These are phyloP conservation scores for Zele albiditarsus DNA, from an alignment of 2,888 invertebrate genomes.

Conservation along the genomic window DNA sequence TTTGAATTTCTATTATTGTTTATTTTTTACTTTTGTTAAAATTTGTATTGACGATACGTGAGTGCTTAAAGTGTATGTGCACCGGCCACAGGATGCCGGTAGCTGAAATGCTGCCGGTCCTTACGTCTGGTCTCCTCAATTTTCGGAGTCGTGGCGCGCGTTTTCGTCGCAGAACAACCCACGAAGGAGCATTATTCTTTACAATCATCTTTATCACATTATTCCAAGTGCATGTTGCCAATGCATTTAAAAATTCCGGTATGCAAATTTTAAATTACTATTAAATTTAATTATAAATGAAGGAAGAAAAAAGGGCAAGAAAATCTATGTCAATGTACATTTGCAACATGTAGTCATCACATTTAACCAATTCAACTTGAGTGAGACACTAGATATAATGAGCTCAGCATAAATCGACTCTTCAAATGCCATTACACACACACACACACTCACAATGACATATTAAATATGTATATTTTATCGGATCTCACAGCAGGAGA, in stretches of 20 bases:
- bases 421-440: not conserved
- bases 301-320: not conserved
- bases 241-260: conserved; percentile 46
- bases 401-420: not conserved
- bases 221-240: conserved; percentile 42
- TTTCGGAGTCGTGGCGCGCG: conserved; percentile 37
- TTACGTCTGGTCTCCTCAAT: conserved; percentile 56
- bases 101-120: conserved; percentile 65
- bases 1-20: conserved; percentile 16
- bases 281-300: not conserved
- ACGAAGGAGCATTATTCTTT: conserved; percentile 42
- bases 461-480: not conserved
- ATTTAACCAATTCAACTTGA: conserved; percentile 16
- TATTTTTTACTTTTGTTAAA: conserved; percentile 12
- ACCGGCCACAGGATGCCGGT: conserved; percentile 66
- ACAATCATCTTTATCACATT: conserved; percentile 42
- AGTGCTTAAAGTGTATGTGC: conserved; percentile 51
- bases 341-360: not conserved
- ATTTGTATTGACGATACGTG: conserved; percentile 36
- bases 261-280: conserved; percentile 5
- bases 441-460: not conserved
- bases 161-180: conserved; percentile 39
- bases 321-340: conserved; percentile 9
- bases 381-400: not conserved
- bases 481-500: not conserved